phyloP scores from a whole-genome alignment of 2,113 vertebrate genomes.

The Phyllopteryx taeniolatus region DNA sequence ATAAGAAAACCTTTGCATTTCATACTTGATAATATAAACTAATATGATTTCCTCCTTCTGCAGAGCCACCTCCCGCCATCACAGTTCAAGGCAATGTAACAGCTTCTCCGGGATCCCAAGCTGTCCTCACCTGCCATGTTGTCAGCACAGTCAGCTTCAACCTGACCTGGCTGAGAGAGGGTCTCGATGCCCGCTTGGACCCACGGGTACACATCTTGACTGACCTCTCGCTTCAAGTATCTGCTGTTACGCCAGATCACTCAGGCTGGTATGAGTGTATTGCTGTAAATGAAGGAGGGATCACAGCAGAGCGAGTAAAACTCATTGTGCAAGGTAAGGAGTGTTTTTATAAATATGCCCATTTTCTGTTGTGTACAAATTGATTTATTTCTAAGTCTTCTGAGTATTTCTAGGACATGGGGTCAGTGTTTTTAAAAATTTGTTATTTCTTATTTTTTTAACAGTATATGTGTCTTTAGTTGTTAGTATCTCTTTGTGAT shows the following conservation, averaged over 20 bases:
- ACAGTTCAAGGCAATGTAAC: conserved; percentile 78
- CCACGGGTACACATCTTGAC: conserved; percentile 63
- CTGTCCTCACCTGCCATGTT: conserved; percentile 81
- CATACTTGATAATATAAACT: neutral
- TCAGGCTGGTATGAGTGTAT: conserved; percentile 82
- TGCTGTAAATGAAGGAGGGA: conserved; percentile 83
- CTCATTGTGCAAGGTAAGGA: conserved; percentile 87
- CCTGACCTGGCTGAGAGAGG: conserved; percentile 84
- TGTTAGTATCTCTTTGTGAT: too few species aligned
- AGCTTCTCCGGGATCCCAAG: conserved; percentile 71
- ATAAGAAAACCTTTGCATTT: neutral
- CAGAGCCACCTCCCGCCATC: conserved; percentile 89
- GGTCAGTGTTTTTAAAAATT: neutral
- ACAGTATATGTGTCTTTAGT: too few species aligned
- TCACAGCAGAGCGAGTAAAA: conserved; percentile 69
- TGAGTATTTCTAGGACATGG: neutral
- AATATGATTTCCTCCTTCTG: neutral
- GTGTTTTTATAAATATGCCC: neutral
- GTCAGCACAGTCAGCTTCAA: conserved; percentile 83
- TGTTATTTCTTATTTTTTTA: too few species aligned
- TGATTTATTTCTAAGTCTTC: neutral
- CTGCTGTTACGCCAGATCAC: conserved; percentile 65
- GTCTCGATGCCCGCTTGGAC: conserved; percentile 70
- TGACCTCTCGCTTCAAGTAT: conserved; percentile 84
- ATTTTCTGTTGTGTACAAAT: neutral